Base-by-base conservation (phyloP, 2,888 invertebrate species). In the Synanthedon tipuliformis region DNA sequence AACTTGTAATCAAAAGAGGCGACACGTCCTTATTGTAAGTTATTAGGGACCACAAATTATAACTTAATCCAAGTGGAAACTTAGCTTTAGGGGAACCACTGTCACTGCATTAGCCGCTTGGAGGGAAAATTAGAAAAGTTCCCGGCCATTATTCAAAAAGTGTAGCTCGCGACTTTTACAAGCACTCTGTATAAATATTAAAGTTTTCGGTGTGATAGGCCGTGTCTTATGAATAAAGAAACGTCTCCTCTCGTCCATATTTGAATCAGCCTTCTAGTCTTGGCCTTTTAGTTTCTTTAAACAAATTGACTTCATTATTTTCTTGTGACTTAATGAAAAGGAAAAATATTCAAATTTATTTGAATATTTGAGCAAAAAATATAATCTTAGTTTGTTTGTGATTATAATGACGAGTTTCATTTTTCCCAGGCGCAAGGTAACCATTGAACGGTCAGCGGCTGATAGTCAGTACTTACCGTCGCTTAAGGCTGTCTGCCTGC, bases 31-130 rank as follows among this genome's bases (percentile, higher is more conserved):
- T 66, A 64, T 65, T 63, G 62, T 61, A 60, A 66, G 61, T 63
- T 65, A 65, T 66, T 62, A 68, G 68, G 66, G 64, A 62, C 58
- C 60, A 60, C 62, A 65, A 68, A 66, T 72, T 67, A 62, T 66
- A 62, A 66, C 60, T 69, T 67, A 61, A 64, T 63, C 61, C 45
- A 45, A 45, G 45, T 45, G 45, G 15, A 45, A 45, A 45, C 45
- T 45, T 45, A 15, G 45, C 45, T 13, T 13, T 13, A 45, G 13
- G 45, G 13, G 15, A 45, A 15, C 45, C 45, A 45, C 45, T 45
- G 45, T 45, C 45, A 45, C 45, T 45, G 45, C 45, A 45, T 45
- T 45, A 45, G 45, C 45, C 45, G 45, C 13, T 45, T 45, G 45
- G 45, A 13, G 45, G 45, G 45, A 48, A 52, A 52, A 52, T 52